A percentile compares a stretch with the other conserved stretches of the same genome.
Conservation (phyloP, 2,888 invertebrate species). For the Zaprionus lineosus region DNA sequence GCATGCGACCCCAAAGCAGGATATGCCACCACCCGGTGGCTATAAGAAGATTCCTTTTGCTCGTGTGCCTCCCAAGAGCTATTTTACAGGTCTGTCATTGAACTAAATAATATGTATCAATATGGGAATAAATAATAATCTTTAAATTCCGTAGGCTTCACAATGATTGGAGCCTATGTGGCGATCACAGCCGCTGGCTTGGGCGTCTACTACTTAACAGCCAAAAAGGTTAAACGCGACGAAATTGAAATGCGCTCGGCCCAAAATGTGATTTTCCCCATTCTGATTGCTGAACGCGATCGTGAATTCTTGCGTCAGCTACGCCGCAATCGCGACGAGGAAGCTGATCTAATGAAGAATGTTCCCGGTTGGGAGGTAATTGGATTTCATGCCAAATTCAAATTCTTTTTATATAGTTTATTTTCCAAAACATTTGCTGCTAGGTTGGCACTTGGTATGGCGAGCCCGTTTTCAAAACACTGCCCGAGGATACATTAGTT, state of each 20-base stretch:
- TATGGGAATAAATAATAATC: background rate
- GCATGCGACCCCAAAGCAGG: constrained; percentile 86
- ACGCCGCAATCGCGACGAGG: constrained; percentile 91
- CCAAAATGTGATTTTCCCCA: constrained; percentile 89
- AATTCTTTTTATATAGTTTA: background rate
- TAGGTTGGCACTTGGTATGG: constrained; percentile 91
- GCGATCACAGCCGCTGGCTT: constrained; percentile 85
- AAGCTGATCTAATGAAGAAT: constrained; percentile 93
- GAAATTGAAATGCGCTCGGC: constrained; percentile 90
- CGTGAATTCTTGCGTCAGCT: constrained; percentile 92
- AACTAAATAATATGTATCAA: background rate
- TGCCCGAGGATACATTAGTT: constrained; percentile 86
- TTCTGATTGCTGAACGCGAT: constrained; percentile 92
- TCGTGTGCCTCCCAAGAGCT: constrained; percentile 88
- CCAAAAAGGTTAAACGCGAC: constrained; percentile 84
- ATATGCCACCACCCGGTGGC: constrained; percentile 96
- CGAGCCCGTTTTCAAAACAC: constrained; percentile 90
- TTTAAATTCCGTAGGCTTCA: constrained; percentile 83
- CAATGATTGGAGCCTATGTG: constrained; percentile 86
- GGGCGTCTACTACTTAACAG: constrained; percentile 85
- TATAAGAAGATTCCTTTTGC: constrained; percentile 90
- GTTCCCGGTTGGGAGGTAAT: constrained; percentile 93
- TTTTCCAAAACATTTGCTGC: background rate
- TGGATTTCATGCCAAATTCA: background rate
- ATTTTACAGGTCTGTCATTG: constrained; percentile 86